Evolutionary conservation across 2,113 vertebrate species (phyloP).

Genomic region (Megaptera novaeangliae): DNA sequence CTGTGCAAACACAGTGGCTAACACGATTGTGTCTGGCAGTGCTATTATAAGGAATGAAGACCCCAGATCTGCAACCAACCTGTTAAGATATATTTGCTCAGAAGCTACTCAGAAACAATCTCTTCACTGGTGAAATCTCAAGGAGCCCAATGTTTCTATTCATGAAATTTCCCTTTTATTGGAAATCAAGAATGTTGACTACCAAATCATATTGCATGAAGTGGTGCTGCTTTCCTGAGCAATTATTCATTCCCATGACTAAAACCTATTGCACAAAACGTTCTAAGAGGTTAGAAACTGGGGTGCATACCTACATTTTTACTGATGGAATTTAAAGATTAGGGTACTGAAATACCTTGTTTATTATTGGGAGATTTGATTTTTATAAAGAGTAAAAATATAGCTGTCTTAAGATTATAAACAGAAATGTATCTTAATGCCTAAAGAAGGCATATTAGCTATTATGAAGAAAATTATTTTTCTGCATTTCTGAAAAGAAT

Average conservation of each 20-base stretch:
- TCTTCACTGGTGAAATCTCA: slow-evolving; percentile 85
- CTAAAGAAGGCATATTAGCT: background rate
- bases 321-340: background rate
- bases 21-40: slow-evolving; percentile 88
- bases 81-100: slow-evolving; percentile 86
- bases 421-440: background rate
- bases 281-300: background rate
- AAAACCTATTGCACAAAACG: background rate
- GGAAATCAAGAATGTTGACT: background rate
- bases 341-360: background rate
- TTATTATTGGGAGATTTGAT: background rate
- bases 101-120: slow-evolving; percentile 80
- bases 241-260: slow-evolving; percentile 28
- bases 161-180: background rate
- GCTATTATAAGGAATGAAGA: slow-evolving; percentile 88
- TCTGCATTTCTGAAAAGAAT: background rate
- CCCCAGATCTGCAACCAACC: slow-evolving; percentile 87
- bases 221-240: background rate
- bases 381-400: background rate
- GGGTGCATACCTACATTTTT: background rate
- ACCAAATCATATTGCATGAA: slow-evolving; percentile 21
- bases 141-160: background rate
- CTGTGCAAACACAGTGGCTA: slow-evolving; percentile 91
- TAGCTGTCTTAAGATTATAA: background rate
- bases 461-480: background rate